Percentiles rank a stretch among this genome's conserved stretches.
Evolutionary conservation across 2,797 vertebrate species (phyloP).

Genomic region (Pteronotus mesoamericanus): DNA sequence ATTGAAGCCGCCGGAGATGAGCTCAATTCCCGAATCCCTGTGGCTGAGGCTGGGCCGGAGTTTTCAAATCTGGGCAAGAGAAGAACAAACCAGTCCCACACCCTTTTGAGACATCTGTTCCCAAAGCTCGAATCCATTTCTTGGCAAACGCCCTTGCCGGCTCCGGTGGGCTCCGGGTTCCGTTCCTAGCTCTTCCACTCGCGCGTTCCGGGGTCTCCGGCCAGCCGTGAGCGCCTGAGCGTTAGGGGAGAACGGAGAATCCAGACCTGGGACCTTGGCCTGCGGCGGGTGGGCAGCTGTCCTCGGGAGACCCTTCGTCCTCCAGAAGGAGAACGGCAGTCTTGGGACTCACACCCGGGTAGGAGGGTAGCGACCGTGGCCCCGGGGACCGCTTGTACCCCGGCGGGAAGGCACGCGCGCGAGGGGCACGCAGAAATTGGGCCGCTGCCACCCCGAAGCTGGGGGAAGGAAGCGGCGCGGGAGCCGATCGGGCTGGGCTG

Average conservation of each 20-base stretch:
- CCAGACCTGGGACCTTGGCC: background rate
- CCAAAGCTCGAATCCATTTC: background rate
- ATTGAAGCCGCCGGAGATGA: background rate
- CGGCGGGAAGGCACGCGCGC: background rate
- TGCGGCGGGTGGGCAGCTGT: background rate
- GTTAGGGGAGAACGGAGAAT: background rate
- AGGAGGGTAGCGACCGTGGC: background rate
- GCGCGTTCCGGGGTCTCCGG: background rate
- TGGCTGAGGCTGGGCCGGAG: background rate
- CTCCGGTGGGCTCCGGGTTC: background rate
- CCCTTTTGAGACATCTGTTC: background rate
- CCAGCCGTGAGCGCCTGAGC: background rate
- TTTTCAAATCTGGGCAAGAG: constrained; percentile 6
- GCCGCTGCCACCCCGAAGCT: background rate
- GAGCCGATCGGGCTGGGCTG: background rate
- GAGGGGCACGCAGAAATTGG: background rate
- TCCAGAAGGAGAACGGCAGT: background rate
- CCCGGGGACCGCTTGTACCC: background rate
- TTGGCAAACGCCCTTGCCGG: background rate
- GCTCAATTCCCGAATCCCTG: background rate
- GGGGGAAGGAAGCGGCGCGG: background rate
- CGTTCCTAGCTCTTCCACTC: no score
- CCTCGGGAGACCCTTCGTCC: no score
- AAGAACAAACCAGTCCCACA: background rate
- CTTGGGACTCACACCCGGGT: background rate